These are phyloP conservation scores for Pagetopsis macropterus DNA, from an alignment of 2,797 vertebrate species.

Conservation along the genomic window DNA sequence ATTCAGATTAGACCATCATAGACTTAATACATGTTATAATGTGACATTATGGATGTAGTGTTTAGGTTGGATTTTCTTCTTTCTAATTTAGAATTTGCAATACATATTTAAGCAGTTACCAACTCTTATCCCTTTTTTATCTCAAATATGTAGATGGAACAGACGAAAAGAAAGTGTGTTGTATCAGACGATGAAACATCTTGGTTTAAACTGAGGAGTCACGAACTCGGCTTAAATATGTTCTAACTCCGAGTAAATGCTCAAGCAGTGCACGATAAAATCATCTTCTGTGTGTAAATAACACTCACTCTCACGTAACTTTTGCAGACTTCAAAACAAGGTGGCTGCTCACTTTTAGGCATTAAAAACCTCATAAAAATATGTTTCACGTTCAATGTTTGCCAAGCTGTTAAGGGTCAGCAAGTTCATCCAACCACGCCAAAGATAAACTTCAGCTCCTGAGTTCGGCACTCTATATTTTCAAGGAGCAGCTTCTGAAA, in stretches of 20 bases:
- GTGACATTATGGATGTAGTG: background rate
- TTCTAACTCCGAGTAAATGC: background rate
- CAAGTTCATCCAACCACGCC: conserved; percentile 33
- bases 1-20: conserved; percentile 9
- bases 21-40: background rate
- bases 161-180: no score
- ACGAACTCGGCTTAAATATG: no score
- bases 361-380: background rate
- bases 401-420: conserved; percentile 6
- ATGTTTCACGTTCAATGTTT: conserved; percentile 22
- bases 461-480: background rate
- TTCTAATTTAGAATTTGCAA: background rate
- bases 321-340: background rate
- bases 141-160: no score
- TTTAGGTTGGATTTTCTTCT: background rate
- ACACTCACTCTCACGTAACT: background rate
- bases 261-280: conserved; percentile 11
- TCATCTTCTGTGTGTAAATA: conserved; percentile 4
- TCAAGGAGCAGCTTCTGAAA: conserved; percentile 16
- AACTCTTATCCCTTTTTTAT: no score
- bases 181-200: no score
- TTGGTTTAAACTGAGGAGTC: background rate
- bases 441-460: conserved; percentile 33
- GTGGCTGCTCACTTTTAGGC: background rate
- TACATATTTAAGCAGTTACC: no score